Evolutionary conservation across 2,888 invertebrate genomes (phyloP).

Genomic region (Harpagoxenus sublaevis): DNA sequence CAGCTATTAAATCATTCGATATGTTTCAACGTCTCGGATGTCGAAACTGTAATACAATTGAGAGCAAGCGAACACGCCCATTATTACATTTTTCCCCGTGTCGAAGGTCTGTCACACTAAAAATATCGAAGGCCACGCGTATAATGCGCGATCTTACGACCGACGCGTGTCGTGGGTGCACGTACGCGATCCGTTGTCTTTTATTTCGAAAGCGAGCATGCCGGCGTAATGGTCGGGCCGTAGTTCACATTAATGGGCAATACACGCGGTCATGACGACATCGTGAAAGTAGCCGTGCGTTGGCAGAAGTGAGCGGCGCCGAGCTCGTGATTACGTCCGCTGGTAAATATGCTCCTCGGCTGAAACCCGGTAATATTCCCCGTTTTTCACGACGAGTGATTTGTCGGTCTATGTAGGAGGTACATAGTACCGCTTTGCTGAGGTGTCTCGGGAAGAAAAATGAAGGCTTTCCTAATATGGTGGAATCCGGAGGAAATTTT

Average conservation of each 20-base stretch:
- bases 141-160: slow-evolving; percentile 26
- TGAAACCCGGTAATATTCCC: slow-evolving; percentile 54
- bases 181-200: slow-evolving; percentile 36
- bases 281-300: slow-evolving; percentile 71
- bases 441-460: neutral
- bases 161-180: slow-evolving; percentile 44
- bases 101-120: slow-evolving; percentile 16
- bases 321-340: slow-evolving; percentile 62
- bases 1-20: neutral
- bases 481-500: neutral
- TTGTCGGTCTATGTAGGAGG: slow-evolving; percentile 7
- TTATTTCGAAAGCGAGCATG: slow-evolving; percentile 65
- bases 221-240: slow-evolving; percentile 41
- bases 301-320: slow-evolving; percentile 62
- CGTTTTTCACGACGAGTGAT: slow-evolving; percentile 57
- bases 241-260: slow-evolving; percentile 68
- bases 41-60: slow-evolving; percentile 43
- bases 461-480: neutral
- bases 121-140: slow-evolving; percentile 22
- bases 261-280: slow-evolving; percentile 68
- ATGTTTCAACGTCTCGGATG: slow-evolving; percentile 16
- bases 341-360: slow-evolving; percentile 65
- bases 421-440: neutral
- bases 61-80: slow-evolving; percentile 40
- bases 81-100: slow-evolving; percentile 3